Evolutionary conservation across 2,113 vertebrate species (phyloP).

Genomic region (Cyprinodon brontotheroides): DNA sequence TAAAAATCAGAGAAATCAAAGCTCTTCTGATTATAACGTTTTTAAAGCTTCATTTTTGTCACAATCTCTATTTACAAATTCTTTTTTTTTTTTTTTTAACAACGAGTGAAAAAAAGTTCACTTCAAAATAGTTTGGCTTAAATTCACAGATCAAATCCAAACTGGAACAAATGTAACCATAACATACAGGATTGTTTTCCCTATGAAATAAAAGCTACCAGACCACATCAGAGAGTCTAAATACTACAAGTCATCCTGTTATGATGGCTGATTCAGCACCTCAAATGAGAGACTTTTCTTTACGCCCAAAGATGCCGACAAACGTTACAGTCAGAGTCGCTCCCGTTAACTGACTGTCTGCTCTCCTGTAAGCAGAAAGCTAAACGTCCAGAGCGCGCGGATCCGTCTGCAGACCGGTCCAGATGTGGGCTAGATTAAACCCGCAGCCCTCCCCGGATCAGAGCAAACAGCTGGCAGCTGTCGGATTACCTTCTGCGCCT

Average conservation of each 20-base stretch:
- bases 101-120: too few relatives aligned
- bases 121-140: too few relatives aligned
- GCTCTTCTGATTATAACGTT: too few relatives aligned
- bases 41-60: too few relatives aligned
- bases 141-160: too few relatives aligned
- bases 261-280: background rate
- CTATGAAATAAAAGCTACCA: background rate
- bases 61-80: too few relatives aligned
- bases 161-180: background rate
- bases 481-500: conserved; percentile 92
- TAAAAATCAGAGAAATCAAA: too few relatives aligned
- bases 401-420: conserved; percentile 23
- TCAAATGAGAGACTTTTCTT: background rate
- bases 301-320: background rate
- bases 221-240: too few relatives aligned
- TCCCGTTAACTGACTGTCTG: background rate
- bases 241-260: too few relatives aligned
- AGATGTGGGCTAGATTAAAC: conserved; percentile 51
- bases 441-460: conserved; percentile 22
- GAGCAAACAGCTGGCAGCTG: conserved; percentile 46
- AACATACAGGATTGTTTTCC: background rate
- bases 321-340: background rate
- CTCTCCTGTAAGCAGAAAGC: background rate
- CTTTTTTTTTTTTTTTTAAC: too few relatives aligned
- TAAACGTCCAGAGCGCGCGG: background rate